phyloP scores from a whole-genome alignment of 2,888 invertebrate species.

The Papilio demoleus region DNA sequence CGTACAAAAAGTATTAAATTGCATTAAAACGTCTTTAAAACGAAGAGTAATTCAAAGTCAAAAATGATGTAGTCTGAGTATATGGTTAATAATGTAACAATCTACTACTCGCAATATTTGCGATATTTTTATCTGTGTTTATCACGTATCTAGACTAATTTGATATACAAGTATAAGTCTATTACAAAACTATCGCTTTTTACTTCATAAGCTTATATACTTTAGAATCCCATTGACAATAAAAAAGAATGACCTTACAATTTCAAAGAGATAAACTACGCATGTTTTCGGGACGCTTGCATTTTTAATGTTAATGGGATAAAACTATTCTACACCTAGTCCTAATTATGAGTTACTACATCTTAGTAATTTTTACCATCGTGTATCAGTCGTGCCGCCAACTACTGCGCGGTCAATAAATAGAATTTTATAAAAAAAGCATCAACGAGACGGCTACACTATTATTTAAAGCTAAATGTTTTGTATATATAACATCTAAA shows the following conservation, averaged over 20 bases:
- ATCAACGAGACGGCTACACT: conserved; percentile 82
- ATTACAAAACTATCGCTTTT: conserved; percentile 77
- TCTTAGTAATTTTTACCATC: conserved; percentile 78
- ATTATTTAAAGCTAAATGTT: conserved; percentile 79
- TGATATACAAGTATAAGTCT: conserved; percentile 63
- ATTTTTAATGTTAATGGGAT: conserved; percentile 38
- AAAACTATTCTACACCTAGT: conserved; percentile 63
- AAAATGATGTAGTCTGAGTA: conserved; percentile 30
- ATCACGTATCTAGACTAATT: conserved; percentile 51
- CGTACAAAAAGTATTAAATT: conserved; percentile 23
- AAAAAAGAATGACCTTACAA: not conserved
- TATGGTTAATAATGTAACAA: conserved; percentile 31
- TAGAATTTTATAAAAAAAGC: conserved; percentile 82
- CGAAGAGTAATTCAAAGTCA: not conserved
- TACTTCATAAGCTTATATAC: conserved; percentile 72
- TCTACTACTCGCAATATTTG: not conserved
- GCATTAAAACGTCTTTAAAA: conserved; percentile 15
- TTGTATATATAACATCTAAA: conserved; percentile 82
- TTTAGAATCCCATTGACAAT: conserved; percentile 52
- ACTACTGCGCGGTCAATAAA: conserved; percentile 78
- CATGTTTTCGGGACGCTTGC: not conserved
- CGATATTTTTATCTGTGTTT: conserved; percentile 40
- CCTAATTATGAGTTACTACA: conserved; percentile 74
- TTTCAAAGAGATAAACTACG: not conserved
- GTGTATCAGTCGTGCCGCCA: conserved; percentile 79